These are phyloP conservation scores for Drosophila anomalata DNA, from an alignment of 2,888 invertebrate genomes.

Conservation along the genomic window DNA sequence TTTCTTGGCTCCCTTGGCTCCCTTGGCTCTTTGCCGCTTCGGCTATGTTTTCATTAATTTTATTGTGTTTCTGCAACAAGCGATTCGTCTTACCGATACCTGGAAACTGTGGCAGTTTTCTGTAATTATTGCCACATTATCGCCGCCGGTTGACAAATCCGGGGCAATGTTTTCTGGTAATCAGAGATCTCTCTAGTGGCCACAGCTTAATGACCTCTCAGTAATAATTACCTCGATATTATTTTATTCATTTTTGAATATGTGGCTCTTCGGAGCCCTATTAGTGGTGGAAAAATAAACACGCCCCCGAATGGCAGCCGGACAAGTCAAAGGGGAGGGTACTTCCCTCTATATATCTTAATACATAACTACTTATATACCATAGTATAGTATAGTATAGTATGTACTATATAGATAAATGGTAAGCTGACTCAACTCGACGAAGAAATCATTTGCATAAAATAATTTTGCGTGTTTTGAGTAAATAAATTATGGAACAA, in stretches of 20 bases:
- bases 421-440: constrained; percentile 64
- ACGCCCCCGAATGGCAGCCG: constrained; percentile 59
- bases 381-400: neutral
- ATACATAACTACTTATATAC: neutral
- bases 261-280: neutral
- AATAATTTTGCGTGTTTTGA: constrained; percentile 79
- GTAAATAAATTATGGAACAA: constrained; percentile 74
- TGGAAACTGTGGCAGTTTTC: constrained; percentile 51
- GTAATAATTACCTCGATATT: constrained; percentile 50
- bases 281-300: constrained; percentile 56
- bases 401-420: neutral
- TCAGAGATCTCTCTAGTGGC: neutral
- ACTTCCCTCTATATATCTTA: neutral
- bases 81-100: constrained; percentile 48
- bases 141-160: constrained; percentile 46
- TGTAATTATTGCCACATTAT: constrained; percentile 30
- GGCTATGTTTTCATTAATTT: too few species aligned
- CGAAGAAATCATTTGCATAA: constrained; percentile 74
- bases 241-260: constrained; percentile 11
- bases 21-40: too few species aligned
- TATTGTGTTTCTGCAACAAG: constrained; percentile 22
- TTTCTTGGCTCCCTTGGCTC: neutral
- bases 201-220: neutral
- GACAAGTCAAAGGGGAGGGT: constrained; percentile 13
- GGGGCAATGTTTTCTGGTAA: constrained; percentile 22